These are phyloP conservation scores for Gandaritis pyraliata DNA, from an alignment of 2,888 invertebrate species.

Conservation along the genomic window DNA sequence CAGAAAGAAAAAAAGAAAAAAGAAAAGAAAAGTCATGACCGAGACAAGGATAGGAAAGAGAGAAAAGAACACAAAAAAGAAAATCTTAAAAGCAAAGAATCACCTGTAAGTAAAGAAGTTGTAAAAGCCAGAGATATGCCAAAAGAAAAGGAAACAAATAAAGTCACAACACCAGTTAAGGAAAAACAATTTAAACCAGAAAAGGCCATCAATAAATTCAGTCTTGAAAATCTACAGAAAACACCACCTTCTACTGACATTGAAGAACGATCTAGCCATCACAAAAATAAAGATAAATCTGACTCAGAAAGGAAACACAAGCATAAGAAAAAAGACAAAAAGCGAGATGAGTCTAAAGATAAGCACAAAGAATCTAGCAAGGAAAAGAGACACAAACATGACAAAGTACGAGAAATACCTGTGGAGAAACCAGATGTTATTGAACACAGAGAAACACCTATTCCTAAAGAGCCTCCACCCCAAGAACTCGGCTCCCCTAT, in stretches of 20 bases:
- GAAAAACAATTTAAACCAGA: constrained; percentile 72
- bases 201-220: constrained; percentile 75
- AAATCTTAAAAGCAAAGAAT: constrained; percentile 76
- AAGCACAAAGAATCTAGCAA: constrained; percentile 84
- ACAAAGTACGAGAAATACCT: constrained; percentile 76
- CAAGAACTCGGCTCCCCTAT: constrained; percentile 77
- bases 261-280: constrained; percentile 65
- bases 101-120: constrained; percentile 66
- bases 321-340: constrained; percentile 87
- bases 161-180: constrained; percentile 65
- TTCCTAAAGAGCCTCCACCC: constrained; percentile 67
- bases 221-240: constrained; percentile 78
- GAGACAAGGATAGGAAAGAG: constrained; percentile 85
- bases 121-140: constrained; percentile 69
- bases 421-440: constrained; percentile 80
- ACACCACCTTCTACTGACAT: constrained; percentile 73
- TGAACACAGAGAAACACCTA: constrained; percentile 73
- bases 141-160: constrained; percentile 62
- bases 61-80: constrained; percentile 85
- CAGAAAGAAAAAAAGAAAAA: constrained; percentile 83
- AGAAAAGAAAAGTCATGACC: constrained; percentile 86
- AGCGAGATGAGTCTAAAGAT: constrained; percentile 86
- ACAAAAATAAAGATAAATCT: constrained; percentile 80
- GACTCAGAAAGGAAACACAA: constrained; percentile 84
- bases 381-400: constrained; percentile 83